Conservation (phyloP, 2,888 invertebrate genomes). For the Drosophila paracracens region DNA sequence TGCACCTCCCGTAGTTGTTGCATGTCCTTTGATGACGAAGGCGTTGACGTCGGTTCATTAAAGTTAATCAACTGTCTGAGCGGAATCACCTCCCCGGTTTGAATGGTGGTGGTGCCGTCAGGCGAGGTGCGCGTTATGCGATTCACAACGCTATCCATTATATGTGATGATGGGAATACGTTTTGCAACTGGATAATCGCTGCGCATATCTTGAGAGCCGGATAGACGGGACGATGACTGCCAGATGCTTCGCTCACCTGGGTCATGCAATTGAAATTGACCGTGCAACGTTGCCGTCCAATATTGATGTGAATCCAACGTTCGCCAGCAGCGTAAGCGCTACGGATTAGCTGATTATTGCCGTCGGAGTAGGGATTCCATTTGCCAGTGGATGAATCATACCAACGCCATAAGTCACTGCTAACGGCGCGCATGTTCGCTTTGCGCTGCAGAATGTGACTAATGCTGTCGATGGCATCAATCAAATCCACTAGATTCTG, state of each 20-base stretch:
- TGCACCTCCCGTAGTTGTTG: background rate
- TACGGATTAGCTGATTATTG: conserved; percentile 91
- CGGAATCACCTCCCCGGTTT: conserved; percentile 64
- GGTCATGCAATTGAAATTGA: conserved; percentile 92
- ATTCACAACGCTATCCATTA: conserved; percentile 69
- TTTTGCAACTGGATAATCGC: conserved; percentile 55
- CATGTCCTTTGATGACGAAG: background rate
- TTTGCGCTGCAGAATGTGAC: conserved; percentile 89
- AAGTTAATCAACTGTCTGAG: conserved; percentile 65
- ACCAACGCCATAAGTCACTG: conserved; percentile 91
- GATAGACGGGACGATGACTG: conserved; percentile 92
- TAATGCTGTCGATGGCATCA: conserved; percentile 91
- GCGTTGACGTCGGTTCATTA: conserved; percentile 35
- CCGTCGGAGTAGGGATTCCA: conserved; percentile 91
- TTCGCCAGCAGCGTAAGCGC: conserved; percentile 91
- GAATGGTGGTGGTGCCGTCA: conserved; percentile 50
- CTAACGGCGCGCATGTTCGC: conserved; percentile 88
- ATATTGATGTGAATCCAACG: conserved; percentile 89
- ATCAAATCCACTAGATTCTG: conserved; percentile 90
- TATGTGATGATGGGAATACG: conserved; percentile 32
- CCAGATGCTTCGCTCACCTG: conserved; percentile 94
- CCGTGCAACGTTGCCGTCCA: conserved; percentile 90
- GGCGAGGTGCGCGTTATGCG: conserved; percentile 49
- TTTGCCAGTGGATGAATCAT: conserved; percentile 91
- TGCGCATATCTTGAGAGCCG: conserved; percentile 86